These are phyloP conservation scores for Acrossocheilus wenchowensis DNA, from an alignment of 2,797 vertebrate genomes.

Conservation along the genomic window DNA sequence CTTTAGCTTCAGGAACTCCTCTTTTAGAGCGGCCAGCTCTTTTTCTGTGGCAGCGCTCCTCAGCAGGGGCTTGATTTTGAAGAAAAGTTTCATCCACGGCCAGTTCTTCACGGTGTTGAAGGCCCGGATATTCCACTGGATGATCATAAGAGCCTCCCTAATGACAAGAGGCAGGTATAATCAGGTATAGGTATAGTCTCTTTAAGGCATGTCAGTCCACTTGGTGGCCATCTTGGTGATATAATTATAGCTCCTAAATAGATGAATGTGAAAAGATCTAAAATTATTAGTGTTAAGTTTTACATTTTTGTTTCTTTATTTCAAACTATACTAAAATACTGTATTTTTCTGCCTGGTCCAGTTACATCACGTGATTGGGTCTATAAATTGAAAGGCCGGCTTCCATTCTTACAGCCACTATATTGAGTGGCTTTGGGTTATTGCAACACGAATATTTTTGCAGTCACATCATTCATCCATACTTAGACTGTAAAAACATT, in stretches of 20 bases:
- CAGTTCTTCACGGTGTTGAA: constrained; percentile 93
- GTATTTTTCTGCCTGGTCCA: background rate
- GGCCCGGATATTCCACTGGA: constrained; percentile 94
- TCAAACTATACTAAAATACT: background rate
- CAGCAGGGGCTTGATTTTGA: constrained; percentile 93
- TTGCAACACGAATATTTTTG: background rate
- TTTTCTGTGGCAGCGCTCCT: constrained; percentile 89
- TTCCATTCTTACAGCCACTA: background rate
- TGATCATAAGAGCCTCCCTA: constrained; percentile 91
- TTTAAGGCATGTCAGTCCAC: background rate
- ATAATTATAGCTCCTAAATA: background rate
- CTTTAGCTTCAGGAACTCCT: constrained; percentile 75
- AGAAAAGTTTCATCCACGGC: constrained; percentile 96
- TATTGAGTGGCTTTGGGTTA: background rate
- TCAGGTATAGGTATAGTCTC: background rate
- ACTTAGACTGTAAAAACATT: background rate
- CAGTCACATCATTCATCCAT: background rate
- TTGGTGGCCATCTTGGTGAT: background rate
- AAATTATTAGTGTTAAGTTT: background rate
- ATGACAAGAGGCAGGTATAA: background rate
- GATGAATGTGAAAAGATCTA: background rate
- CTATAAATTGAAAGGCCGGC: background rate
- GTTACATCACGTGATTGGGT: background rate
- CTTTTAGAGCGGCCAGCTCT: constrained; percentile 75
- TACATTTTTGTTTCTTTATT: background rate